Base-by-base conservation (phyloP, 2,888 invertebrate species). In the Cheilosia grossa region DNA sequence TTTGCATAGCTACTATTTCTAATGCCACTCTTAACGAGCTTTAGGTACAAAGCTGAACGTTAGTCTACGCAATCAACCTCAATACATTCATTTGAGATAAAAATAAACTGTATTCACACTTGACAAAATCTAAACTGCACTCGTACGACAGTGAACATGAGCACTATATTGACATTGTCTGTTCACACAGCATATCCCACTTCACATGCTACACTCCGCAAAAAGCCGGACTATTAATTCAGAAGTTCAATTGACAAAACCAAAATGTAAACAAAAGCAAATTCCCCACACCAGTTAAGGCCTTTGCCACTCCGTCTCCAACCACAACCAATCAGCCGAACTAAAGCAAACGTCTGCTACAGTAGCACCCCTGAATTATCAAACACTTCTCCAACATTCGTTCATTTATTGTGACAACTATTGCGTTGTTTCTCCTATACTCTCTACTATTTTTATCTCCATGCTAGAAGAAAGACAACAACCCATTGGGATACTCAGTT, bases 341-440 rank as follows among this genome's bases (percentile, higher is more conserved):
- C n/a, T 17, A 51, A 37, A 15, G 6, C 73, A 59, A 64, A 72
- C 53, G 27, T 27, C 9, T 19, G 17, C 24, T 7, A 83, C 73
- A 83, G 79, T 82, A 58, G 54, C 37, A 47, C 10, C 51, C 24
- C n/a, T 3, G 63, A 82, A 78, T 64, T 54, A 51, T 54, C 15
- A 17, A 64, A 72, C 67, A 44, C 21, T n/a, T 42, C 27, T 37
- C 2, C n/a, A 42, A 9, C 51, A 59, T 70, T 81, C 81, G 67
- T 77, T 67, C 67, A 80, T 58, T 58, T 58, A 40, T 49, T 40
- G 33, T 56, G 56, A 40, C 47, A 47, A 44, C 15, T 58, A 56
- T 17, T 1, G 42, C 42, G 37, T 21, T 40, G 19, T 69, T 74
- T 40, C 59, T 54, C 33, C 56, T 56, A 56, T 47, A 67, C 49